Percentiles rank a stretch among this genome's conserved stretches.
phyloP scores from a whole-genome alignment of 1,140 invertebrate species.

The Bombus huntii region DNA sequence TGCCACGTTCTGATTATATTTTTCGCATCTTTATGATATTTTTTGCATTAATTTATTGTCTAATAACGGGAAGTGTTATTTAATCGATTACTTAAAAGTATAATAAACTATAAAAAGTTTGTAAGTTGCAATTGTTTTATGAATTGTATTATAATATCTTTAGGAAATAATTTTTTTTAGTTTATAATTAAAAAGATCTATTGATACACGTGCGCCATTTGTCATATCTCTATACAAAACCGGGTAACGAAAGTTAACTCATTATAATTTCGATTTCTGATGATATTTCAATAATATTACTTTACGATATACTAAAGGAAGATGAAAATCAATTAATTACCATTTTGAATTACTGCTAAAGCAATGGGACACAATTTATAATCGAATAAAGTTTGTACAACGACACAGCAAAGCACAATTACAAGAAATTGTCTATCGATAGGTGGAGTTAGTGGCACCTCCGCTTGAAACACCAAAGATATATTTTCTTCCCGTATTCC shows the following conservation, averaged over 20 bases:
- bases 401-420: slow-evolving; percentile 31
- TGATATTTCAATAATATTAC: not conserved
- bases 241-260: slow-evolving; percentile 2
- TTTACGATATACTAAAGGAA: not conserved
- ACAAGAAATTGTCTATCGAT: slow-evolving; percentile 2
- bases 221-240: slow-evolving; percentile 49
- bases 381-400: slow-evolving; percentile 7
- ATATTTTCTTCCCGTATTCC: not conserved
- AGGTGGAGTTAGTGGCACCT: slow-evolving; percentile 9
- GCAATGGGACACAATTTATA: slow-evolving; percentile 7
- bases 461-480: not conserved
- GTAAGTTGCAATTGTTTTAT: not conserved
- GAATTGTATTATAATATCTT: not conserved
- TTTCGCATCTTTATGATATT: not conserved
- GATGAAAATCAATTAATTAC: slow-evolving; percentile 22
- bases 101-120: not conserved
- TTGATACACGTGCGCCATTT: slow-evolving; percentile 69
- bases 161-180: not conserved
- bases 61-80: too few species aligned
- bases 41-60: not conserved
- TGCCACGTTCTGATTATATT: not conserved
- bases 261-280: not conserved
- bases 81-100: not conserved
- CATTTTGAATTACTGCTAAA: slow-evolving; percentile 23
- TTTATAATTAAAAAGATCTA: slow-evolving; percentile 23